Conservation (phyloP, 2,113 vertebrate genomes). For the Vulpes vulpes region DNA sequence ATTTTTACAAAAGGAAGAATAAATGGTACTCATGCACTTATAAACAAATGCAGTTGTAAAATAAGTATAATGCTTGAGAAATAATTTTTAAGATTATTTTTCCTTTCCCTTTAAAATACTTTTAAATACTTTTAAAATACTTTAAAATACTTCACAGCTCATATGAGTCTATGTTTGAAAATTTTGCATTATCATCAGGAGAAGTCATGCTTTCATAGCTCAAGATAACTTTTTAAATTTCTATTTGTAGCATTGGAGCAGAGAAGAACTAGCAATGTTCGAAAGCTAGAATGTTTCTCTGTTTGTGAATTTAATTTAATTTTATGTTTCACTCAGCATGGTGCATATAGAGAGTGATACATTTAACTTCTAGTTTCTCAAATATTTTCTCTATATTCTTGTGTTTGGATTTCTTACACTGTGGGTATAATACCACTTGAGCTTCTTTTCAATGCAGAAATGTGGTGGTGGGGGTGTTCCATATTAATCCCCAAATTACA, state of each 20-base stretch:
- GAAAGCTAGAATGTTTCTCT: conserved; percentile 40
- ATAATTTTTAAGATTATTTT: background rate
- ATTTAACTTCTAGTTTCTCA: conserved; percentile 59
- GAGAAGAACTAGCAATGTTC: conserved; percentile 39
- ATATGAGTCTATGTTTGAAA: background rate
- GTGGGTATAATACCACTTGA: background rate
- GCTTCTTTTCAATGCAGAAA: conserved; percentile 7
- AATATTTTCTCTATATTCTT: background rate
- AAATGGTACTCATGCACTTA: background rate
- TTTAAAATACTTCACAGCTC: background rate
- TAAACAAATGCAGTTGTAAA: background rate
- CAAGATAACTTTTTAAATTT: background rate
- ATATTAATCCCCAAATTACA: conserved; percentile 15
- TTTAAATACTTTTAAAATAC: background rate
- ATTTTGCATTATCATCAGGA: conserved; percentile 19
- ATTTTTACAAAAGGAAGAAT: background rate
- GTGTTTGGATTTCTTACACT: conserved; percentile 36
- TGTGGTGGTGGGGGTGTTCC: background rate
- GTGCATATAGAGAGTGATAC: background rate
- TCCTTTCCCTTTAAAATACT: background rate
- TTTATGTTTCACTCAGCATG: conserved; percentile 59
- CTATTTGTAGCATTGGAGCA: background rate
- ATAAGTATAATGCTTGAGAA: background rate
- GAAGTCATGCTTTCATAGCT: background rate
- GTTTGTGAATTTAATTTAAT: conserved; percentile 60